phyloP scores from a whole-genome alignment of 2,113 vertebrate species.

The Boulengeromyrus knoepffleri region DNA sequence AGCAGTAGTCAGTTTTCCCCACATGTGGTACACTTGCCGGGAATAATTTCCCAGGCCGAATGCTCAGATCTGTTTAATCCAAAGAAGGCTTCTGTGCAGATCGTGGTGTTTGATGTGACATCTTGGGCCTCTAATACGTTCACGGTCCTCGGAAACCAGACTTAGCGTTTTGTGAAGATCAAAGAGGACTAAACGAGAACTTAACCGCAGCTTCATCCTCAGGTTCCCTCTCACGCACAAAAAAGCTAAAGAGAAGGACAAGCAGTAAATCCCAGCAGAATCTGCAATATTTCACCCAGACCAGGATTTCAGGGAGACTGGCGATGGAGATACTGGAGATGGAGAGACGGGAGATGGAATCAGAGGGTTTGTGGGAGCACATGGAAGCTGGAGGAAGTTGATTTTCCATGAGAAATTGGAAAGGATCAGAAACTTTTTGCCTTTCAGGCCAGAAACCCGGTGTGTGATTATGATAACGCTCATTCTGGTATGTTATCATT shows the following conservation, averaged over 20 bases:
- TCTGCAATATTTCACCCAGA: conserved; percentile 33
- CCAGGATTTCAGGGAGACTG: conserved; percentile 55
- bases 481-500: not conserved
- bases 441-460: not conserved
- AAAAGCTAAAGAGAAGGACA: conserved; percentile 32
- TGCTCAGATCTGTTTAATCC: not conserved
- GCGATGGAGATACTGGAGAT: conserved; percentile 48
- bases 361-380: conserved; percentile 27
- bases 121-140: not conserved
- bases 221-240: not conserved
- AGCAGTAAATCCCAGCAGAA: conserved; percentile 30
- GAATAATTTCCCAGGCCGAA: not conserved
- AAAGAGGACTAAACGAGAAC: conserved; percentile 27
- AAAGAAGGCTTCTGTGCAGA: not conserved
- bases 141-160: conserved; percentile 21
- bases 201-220: conserved; percentile 15
- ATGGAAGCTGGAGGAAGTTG: conserved; percentile 51
- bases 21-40: not conserved
- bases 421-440: not conserved
- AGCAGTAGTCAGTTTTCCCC: conserved; percentile 48
- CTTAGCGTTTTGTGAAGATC: conserved; percentile 42
- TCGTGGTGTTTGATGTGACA: not conserved
- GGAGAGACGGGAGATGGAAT: conserved; percentile 49
- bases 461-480: not conserved
- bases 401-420: not conserved